Percentiles rank a stretch among this genome's conserved stretches.
Evolutionary conservation across 2,888 invertebrate species (phyloP).

Genomic region (Disparrhopalites patrizii): DNA sequence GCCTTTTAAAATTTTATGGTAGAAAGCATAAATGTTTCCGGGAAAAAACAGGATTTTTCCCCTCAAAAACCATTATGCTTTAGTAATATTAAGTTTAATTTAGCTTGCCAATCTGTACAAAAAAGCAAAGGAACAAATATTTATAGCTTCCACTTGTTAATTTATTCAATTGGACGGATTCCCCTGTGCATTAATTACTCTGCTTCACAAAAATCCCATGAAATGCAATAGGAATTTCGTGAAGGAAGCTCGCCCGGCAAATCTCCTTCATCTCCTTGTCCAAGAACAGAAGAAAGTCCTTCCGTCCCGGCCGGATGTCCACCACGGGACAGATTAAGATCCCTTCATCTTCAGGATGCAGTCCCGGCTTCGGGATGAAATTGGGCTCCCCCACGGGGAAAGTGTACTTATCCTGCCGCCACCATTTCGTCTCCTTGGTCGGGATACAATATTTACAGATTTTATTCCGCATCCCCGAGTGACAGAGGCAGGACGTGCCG

Average conservation of each 20-base stretch:
- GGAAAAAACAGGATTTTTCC: no score
- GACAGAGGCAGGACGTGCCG: not conserved
- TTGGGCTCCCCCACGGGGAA: conserved; percentile 53
- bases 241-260: conserved; percentile 50
- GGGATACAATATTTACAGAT: conserved; percentile 53
- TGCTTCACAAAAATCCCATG: conserved; percentile 48
- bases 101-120: no score
- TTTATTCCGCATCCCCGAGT: conserved; percentile 47
- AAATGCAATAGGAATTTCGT: conserved; percentile 49
- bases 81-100: no score
- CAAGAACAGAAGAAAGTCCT: conserved; percentile 50
- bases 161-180: no score
- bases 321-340: conserved; percentile 50
- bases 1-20: no score
- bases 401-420: conserved; percentile 51
- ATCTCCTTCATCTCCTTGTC: conserved; percentile 52
- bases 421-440: conserved; percentile 50
- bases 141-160: no score
- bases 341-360: conserved; percentile 55
- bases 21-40: no score
- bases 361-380: conserved; percentile 53
- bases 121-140: no score
- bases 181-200: no score
- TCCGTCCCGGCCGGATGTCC: conserved; percentile 46
- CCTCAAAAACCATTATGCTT: no score